Evolutionary conservation across 2,888 invertebrate species (phyloP), one percentile per base, ranked within the genome.

Genomic region (Tinea semifulvella): DNA sequence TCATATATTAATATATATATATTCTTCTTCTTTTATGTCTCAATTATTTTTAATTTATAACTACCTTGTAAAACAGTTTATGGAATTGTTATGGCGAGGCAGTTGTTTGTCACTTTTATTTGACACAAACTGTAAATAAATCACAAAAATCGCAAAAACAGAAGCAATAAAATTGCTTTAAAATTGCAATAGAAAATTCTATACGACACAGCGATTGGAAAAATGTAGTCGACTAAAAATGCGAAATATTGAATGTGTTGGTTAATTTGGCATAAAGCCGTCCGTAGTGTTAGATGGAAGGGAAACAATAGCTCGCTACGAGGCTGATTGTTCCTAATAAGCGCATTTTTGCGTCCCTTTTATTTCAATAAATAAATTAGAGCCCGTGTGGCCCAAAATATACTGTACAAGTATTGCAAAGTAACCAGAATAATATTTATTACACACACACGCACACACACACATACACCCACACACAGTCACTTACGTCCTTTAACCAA

Each of bases 261-360:
- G 40, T 40, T 40, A 40, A 40, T 40, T 40, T 22, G 20, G 40
- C 40, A 40, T 40, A 22, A 40, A 20, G 19, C 22, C 40, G 17
- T 40, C 22, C 22, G 36, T 31, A 38, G 40, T 40, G 40, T 40
- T 40, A 40, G 40, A 62, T 62, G 58, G 58, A 56, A 55, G 58
- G 53, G 57, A 60, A 63, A 64, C 64, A 64, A 64, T 61, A 50
- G 58, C 46, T 49, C 51, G 51, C 52, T 36, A 18, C 36, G 36
- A 36, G 18, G 31, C 13, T 2, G 7, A n/a, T 3, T 6, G 2
- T 26, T 26, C 2, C 26, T 26, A 26, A 2, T 26, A 2, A 11
- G 7, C 26, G 2, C 11, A n/a, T 3, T 26, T 31, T 13, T 31
- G 31, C 14, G 31, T 3, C 31, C 31, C 26, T 11, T 6, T 26